Evolutionary conservation across 23 tunicate species (phyloP), one percentile per base, ranked within the genome.

Genomic region (Ascidia mentula): DNA sequence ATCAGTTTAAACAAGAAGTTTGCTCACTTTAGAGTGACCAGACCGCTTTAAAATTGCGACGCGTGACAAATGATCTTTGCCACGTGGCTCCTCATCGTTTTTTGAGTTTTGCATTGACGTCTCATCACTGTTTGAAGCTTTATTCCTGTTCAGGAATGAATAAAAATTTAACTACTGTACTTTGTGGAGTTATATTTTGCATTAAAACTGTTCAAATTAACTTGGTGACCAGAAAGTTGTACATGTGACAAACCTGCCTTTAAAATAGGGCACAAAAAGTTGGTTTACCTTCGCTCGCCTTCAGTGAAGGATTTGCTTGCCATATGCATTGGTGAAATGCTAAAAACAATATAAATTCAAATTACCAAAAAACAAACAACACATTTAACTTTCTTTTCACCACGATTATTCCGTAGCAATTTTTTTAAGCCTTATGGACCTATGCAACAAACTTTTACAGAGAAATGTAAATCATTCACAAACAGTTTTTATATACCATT

Each of bases 311-410:
- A 34, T 4, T 46, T 45, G 70, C 39, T 77, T 0, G 35, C 26
- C 81, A 76, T 60, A 38, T 83, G 76, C 87, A 83, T 83, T n/a
- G 87, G 87, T 8, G 87, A 83, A 32, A 83, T 76, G 65, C 85
- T 87, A 32, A 69, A 74, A 75, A 71, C 38, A 36, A 35, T 28
- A 71, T 6, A 34, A 28, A 71, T 2, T 6, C 34, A 78, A 35
- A 30, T 73, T 73, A 18, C 15, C 22, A 40, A 8, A 24, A 76
- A 40, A 22, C 18, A 6, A 26, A 76, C 37, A n/a, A 13, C 33
- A 31, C 30, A 40, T 6, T 6, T 32, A 12, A 40, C n/a, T n/a
- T n/a, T 76, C 30, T 12, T 42, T 42, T 42, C 15, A 42, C 53
- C 15, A 42, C 15, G 53, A 42, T 42, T 15, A 42, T 42, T 42